phyloP scores from a whole-genome alignment of 1,140 invertebrate genomes.

The Philotrypesis tridentata region DNA sequence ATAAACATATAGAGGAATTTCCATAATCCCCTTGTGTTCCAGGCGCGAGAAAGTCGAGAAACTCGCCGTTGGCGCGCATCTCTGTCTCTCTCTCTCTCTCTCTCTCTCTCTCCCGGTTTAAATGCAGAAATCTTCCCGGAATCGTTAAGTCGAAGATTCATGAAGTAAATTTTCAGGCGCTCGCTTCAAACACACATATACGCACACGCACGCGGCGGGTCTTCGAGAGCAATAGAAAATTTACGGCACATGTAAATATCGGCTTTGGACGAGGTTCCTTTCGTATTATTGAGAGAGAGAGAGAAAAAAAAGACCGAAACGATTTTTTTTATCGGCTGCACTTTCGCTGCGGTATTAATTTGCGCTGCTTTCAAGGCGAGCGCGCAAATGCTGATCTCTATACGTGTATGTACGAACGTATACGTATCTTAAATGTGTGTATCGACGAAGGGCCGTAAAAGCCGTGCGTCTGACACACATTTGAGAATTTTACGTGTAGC shows the following conservation, averaged over 20 bases:
- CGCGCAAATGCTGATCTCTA: neutral
- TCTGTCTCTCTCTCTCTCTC: too few relatives aligned
- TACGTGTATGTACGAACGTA: neutral
- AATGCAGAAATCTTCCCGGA: neutral
- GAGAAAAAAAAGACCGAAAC: neutral
- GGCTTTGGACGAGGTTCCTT: neutral
- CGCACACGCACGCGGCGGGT: too few relatives aligned
- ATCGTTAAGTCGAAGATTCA: neutral
- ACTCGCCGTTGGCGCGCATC: neutral
- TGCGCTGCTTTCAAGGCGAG: neutral
- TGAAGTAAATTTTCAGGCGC: too few relatives aligned
- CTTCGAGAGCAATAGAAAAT: neutral
- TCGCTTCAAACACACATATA: too few relatives aligned
- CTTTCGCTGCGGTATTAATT: neutral
- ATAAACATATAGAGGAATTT: neutral
- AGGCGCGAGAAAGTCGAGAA: neutral
- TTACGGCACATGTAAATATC: neutral
- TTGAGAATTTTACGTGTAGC: neutral
- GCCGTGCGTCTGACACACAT: constrained; percentile 7
- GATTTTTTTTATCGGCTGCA: neutral
- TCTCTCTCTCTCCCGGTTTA: neutral
- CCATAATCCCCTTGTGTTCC: neutral
- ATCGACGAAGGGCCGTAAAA: constrained; percentile 7
- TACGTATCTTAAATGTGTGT: too few relatives aligned
- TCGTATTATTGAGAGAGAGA: neutral